Evolutionary conservation across 2,113 vertebrate genomes (phyloP).

Genomic region (Archocentrus centrarchus): DNA sequence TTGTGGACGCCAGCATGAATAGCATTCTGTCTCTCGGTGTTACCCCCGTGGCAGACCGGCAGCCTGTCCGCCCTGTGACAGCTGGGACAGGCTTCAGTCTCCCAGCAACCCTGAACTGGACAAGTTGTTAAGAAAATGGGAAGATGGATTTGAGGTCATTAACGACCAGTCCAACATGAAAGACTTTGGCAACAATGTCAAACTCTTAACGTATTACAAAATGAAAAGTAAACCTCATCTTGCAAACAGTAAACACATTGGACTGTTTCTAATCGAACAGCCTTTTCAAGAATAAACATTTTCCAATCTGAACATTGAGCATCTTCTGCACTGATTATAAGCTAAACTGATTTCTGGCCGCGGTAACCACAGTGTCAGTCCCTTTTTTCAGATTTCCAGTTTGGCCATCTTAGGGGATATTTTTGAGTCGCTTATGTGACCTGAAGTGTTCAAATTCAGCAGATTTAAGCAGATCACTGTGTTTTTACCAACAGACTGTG

Average conservation of each 20-base stretch:
- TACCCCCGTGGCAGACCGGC: background rate
- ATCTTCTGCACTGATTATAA: background rate
- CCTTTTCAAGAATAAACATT: background rate
- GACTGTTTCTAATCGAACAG: background rate
- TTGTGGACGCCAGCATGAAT: background rate
- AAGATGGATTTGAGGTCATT: background rate
- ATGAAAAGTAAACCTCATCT: background rate
- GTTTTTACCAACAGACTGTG: background rate
- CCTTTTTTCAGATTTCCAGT: background rate
- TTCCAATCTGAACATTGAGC: background rate
- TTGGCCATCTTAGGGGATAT: background rate
- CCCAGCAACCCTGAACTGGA: no score
- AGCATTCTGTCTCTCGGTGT: background rate
- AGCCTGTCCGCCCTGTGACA: background rate
- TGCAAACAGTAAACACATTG: background rate
- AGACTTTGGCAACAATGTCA: background rate
- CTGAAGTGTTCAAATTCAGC: background rate
- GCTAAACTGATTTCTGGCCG: background rate
- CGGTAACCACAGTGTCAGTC: fast-evolving
- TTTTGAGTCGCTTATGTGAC: background rate
- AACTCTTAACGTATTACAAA: background rate
- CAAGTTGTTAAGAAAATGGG: background rate
- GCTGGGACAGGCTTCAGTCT: background rate
- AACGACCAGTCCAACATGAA: background rate
- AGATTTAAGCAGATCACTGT: background rate